A percentile compares a stretch with the other conserved stretches of the same genome.
phyloP scores from a whole-genome alignment of 2,888 invertebrate genomes.

The Leptinotarsa haldemani region DNA sequence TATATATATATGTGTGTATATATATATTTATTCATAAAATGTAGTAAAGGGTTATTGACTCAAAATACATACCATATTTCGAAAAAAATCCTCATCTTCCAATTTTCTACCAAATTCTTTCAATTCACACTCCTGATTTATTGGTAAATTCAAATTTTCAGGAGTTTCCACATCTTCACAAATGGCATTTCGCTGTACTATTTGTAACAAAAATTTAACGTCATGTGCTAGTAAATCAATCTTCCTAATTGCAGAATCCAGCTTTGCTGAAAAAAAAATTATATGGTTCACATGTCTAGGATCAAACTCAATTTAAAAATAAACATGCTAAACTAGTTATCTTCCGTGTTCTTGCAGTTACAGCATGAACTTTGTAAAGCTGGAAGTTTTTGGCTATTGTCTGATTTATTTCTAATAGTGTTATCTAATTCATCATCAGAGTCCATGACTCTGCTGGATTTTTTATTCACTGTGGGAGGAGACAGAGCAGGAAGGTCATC shows the following conservation, averaged over 20 bases:
- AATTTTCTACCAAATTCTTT: too few species aligned
- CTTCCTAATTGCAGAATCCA: not conserved
- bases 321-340: not conserved
- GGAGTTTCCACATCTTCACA: not conserved
- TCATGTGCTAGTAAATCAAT: not conserved
- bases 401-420: not conserved
- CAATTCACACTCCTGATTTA: too few species aligned
- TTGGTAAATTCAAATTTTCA: not conserved
- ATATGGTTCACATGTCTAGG: not conserved
- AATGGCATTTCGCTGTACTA: not conserved
- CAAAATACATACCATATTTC: too few species aligned
- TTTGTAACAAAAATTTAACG: not conserved
- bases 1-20: too few species aligned
- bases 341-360: not conserved
- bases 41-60: too few species aligned
- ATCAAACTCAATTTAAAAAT: not conserved
- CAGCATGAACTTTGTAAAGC: not conserved
- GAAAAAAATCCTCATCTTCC: too few species aligned
- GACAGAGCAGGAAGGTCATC: not conserved
- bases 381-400: too few species aligned
- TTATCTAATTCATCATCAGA: conserved; percentile 2
- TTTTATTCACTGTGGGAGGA: not conserved
- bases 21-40: too few species aligned
- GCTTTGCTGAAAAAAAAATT: not conserved
- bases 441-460: not conserved